Base-by-base conservation (phyloP, 2,888 invertebrate species). In the Ceramica pisi region DNA sequence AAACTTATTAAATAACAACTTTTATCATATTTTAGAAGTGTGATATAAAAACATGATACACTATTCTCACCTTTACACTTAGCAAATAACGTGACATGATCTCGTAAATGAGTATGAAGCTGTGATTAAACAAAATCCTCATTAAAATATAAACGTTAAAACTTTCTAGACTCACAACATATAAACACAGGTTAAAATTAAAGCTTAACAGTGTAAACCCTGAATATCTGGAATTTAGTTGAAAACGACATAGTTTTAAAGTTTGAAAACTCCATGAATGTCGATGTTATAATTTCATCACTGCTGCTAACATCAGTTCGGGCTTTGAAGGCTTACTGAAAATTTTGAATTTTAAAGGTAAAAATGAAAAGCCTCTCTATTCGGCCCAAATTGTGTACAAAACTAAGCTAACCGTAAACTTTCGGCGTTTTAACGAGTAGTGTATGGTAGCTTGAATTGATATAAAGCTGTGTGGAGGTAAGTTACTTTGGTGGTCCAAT, bases 371-470 rank as follows among this genome's bases (percentile, higher is more conserved):
- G 87, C 83, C 87, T 85, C 81, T 86, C 88, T 88, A 87, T 90
- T 88, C 87, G 83, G 88, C 88, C 89, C 82, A 90, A 90, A 91
- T 91, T 89, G 88, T 89, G 85, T 88, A 88, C 83, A 86, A 82
- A 86, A 87, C 84, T 87, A 87, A 90, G 85, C 89, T 89, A 91
- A 90, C 89, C 90, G 89, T 88, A 88, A 90, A 91, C 87, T 90
- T 91, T 89, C 83, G 77, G 84, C 83, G 80, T 89, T 92, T 91
- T 90, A 90, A 91, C 90, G 89, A 91, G 88, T 76, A 73, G 51
- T 48, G 50, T 76, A 63, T 53, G 68, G 78, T 83, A 84, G 81
- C 69, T 87, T 87, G 84, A 84, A 89, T 87, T 86, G 76, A 84
- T 85, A 84, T 85, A 86, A 63, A 80, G 19, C 50, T 67, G 60